Evolutionary conservation across 2,888 invertebrate genomes (phyloP), one percentile per base, ranked within the genome.

Genomic region (Hanleya hanleyi): DNA sequence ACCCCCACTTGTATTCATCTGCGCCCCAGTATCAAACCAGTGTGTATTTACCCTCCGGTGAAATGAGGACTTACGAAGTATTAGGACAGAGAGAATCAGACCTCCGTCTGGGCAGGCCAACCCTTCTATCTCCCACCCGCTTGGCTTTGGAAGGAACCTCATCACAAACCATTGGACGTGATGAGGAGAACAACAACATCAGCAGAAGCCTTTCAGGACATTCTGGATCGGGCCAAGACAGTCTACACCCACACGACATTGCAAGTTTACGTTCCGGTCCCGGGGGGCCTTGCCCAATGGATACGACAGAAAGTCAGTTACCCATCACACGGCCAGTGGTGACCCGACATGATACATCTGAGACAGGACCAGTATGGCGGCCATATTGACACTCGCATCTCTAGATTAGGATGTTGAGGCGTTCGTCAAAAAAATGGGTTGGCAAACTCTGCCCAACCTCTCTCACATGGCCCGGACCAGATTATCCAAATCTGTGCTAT

Each of bases 1-100:
- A 89, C 75, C 88, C 90, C 5, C 89, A 88, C 68, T 78, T 89
- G 4, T 87, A 88, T 78, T 78, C 83, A 36, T 82, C 83, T 32
- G 73, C 81, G 9, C 83, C 86, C 41, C 87, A 88, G 73, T 82
- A 86, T 29, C 87, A 87, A 67, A 80, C 82, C 35, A 77, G 81
- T 67, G 74, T 86, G 51, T 82, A 79, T 67, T 73, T 84, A 33
- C 83, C 84, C 9, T 73, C 83, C 1, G 85, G 84, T 4, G 85
- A 86, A 37, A 78, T 82, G 4, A 76, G 84, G 33, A 83, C 83
- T 0, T 84, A 83, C 68, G 84, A 85, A 70, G 78, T 84, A 33
- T 74, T 86, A 6, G 77, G 83, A 1, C 76, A 70, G 33, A 68
- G 82, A 72, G 9, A 62, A 62, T 15, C 67, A 50, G 64, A 68